Conservation (phyloP, 2,113 vertebrate species). For the Pachycephala philippinensis region DNA sequence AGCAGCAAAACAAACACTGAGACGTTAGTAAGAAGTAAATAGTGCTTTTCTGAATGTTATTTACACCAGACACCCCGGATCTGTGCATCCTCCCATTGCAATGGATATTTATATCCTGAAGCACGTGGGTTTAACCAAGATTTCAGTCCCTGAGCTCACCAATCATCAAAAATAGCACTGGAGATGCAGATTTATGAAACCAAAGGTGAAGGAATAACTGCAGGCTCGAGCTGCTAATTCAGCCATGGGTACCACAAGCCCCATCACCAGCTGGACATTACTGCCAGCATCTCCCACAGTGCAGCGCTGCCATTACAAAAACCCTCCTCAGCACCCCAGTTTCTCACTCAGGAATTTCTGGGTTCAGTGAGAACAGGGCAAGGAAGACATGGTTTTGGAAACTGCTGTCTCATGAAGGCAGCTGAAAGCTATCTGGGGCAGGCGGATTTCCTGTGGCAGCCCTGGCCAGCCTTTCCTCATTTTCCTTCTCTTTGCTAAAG, state of each 20-base stretch:
- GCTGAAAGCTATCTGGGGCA: not conserved
- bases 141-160: not conserved
- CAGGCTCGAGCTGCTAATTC: not conserved
- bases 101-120: not conserved
- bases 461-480: slow-evolving; percentile 17
- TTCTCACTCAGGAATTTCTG: not conserved
- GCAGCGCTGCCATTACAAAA: not conserved
- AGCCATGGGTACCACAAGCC: not conserved
- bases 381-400: not conserved
- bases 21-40: not conserved
- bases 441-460: slow-evolving; percentile 16
- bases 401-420: slow-evolving; percentile 33
- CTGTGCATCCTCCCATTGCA: not conserved
- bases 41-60: not conserved
- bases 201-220: not conserved
- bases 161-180: not conserved
- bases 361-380: not conserved
- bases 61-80: not conserved
- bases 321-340: fast-evolving
- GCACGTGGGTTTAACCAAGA: not conserved
- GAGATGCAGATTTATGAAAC: not conserved
- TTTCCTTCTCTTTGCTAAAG: not conserved
- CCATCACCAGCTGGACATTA: not conserved
- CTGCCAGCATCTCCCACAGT: not conserved
- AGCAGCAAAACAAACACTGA: not conserved